Percentiles rank a stretch among this genome's conserved stretches.
These are phyloP conservation scores for Tubulanus polymorphus DNA, from an alignment of 2,888 invertebrate species.

Conservation along the genomic window DNA sequence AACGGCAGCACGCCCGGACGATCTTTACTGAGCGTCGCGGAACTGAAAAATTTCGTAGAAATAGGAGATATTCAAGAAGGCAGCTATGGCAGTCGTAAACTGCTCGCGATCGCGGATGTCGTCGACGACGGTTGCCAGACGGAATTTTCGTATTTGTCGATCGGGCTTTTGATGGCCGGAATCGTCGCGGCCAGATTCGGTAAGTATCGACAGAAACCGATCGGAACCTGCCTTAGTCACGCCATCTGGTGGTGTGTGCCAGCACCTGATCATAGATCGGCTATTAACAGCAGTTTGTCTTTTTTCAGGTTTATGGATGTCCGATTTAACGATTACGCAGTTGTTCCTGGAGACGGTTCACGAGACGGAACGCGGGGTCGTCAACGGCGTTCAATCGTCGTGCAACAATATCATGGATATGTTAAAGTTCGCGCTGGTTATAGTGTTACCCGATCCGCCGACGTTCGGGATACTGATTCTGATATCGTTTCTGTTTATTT, in stretches of 20 bases:
- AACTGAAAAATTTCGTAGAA: too few relatives aligned
- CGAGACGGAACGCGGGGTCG: slow-evolving; percentile 55
- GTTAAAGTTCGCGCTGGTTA: slow-evolving; percentile 56
- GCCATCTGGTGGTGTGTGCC: too few relatives aligned
- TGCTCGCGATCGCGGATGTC: too few relatives aligned
- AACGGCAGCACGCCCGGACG: too few relatives aligned
- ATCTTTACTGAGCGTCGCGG: neutral
- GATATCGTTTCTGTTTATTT: slow-evolving; percentile 51
- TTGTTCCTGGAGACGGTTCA: slow-evolving; percentile 55
- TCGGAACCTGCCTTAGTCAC: too few relatives aligned
- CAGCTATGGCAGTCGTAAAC: too few relatives aligned
- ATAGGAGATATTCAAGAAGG: too few relatives aligned
- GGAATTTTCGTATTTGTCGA: slow-evolving; percentile 29
- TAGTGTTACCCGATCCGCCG: slow-evolving; percentile 53
- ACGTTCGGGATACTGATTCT: slow-evolving; percentile 56
- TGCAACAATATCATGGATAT: slow-evolving; percentile 58
- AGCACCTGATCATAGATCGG: too few relatives aligned
- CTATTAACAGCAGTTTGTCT: too few relatives aligned
- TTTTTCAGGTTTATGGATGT: slow-evolving; percentile 57
- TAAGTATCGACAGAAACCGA: slow-evolving; percentile 29
- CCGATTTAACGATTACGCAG: slow-evolving; percentile 58
- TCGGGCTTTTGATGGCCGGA: slow-evolving; percentile 41
- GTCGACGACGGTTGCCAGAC: too few relatives aligned
- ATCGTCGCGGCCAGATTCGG: slow-evolving; percentile 47
- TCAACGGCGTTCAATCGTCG: slow-evolving; percentile 58